Evolutionary conservation across 2,797 vertebrate species (phyloP), one percentile per base, ranked within the genome.

Genomic region (Danio albolineatus): DNA sequence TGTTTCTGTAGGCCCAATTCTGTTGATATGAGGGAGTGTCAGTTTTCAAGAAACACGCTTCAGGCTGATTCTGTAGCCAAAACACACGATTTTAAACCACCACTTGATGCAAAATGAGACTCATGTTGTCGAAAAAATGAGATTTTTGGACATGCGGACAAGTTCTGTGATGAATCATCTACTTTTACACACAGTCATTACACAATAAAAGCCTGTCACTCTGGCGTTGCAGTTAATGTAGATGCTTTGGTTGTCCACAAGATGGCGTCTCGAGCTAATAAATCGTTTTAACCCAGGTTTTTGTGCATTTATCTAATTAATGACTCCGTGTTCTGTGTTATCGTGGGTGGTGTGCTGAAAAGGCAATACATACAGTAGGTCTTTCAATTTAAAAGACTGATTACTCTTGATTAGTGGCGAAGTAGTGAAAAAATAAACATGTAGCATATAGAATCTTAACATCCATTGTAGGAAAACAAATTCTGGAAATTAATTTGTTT

Each of bases 1-100:
- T 9, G 44, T 78, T 17, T 71, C 66, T 39, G 4, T 8, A 17
- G 76, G 66, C 6, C 76, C 76, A 0, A 62, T 78, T 61, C 66
- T 78, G 13, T 61, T 71, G 44, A 71, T 71, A 4, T 71, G 19
- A 71, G 4, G 8, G 6, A 13, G 44, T 7, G 48, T 49, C 10
- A 28, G 17, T 12, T 60, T 49, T 59, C 44, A 28, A 2, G 14
- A 48, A 60, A 38, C 14, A 10, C 4, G 48, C 43, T n/a, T 46
- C 2, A 46, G 5, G 28, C 28, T 48, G 3, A 13, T 44, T 57
- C 51, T 28, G 51, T 72, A 21, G 21, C 9, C 1, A 13, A 13
- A 67, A 36, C 16, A 74, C 2, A 13, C 49, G 8, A 10, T 73
- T 44, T 14, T 73, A 8, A 16, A n/a, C 5, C 1, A 66, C 13